Evolutionary conservation across 2,113 vertebrate species (phyloP).

Genomic region (Poecilia latipinna): DNA sequence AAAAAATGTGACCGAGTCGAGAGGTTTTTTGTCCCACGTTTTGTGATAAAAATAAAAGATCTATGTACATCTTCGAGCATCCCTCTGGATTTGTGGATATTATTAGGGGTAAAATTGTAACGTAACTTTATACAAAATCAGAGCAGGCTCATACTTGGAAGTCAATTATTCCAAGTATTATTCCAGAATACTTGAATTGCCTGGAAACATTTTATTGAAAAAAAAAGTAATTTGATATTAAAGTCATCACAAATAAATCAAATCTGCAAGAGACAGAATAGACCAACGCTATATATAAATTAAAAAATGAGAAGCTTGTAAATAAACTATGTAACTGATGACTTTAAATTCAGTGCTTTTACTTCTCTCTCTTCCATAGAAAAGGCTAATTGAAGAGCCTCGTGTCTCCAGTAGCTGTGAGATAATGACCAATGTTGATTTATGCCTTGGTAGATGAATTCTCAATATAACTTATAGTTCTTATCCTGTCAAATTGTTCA

Average conservation of each 20-base stretch:
- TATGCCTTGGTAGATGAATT: not conserved
- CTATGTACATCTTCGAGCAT: not conserved
- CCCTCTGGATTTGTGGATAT: not conserved
- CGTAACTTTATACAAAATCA: no score
- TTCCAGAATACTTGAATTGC: not conserved
- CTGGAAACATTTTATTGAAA: no score
- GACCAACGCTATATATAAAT: not conserved
- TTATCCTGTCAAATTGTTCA: not conserved
- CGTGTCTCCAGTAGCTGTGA: no score
- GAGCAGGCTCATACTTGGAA: no score
- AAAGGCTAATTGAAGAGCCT: no score
- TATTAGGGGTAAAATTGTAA: no score
- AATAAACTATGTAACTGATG: not conserved
- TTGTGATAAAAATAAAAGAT: not conserved
- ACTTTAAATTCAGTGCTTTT: not conserved
- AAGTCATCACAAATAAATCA: no score
- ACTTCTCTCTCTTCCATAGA: no score
- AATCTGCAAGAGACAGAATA: no score
- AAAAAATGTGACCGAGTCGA: not conserved
- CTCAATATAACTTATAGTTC: not conserved
- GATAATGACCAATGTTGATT: not conserved
- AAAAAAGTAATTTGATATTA: no score
- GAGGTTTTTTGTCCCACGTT: not conserved
- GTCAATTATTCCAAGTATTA: no score
- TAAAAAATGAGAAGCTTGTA: not conserved